Percentiles rank a stretch among this genome's conserved stretches.
Evolutionary conservation across 2,888 invertebrate species (phyloP).

Genomic region (Cybosia mesomella): DNA sequence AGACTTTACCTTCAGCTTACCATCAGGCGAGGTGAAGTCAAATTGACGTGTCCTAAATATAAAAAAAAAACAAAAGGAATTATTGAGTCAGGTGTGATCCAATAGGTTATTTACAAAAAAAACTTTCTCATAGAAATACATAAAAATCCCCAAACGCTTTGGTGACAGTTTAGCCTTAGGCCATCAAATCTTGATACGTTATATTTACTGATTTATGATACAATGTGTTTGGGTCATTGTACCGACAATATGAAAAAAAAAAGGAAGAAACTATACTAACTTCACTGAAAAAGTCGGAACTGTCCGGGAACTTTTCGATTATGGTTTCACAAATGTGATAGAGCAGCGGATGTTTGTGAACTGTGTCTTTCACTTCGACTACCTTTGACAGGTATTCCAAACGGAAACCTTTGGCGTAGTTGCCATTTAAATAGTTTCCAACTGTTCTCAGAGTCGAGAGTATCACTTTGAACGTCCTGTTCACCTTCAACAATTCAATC

Average conservation of each 20-base stretch:
- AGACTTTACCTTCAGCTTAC: too few species aligned
- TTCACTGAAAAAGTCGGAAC: slow-evolving; percentile 98
- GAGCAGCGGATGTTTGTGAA: slow-evolving; percentile 98
- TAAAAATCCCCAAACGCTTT: too few species aligned
- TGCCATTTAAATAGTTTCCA: slow-evolving; percentile 98
- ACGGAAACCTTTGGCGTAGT: slow-evolving; percentile 97
- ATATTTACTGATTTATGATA: not conserved
- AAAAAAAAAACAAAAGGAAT: too few species aligned
- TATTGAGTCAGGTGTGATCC: not conserved
- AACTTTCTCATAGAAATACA: too few species aligned
- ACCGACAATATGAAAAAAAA: not conserved
- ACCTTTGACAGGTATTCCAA: slow-evolving; percentile 99
- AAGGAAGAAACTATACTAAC: slow-evolving; percentile 78
- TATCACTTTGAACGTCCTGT: slow-evolving; percentile 98
- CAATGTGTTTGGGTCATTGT: not conserved
- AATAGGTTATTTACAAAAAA: not conserved
- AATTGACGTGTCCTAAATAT: too few species aligned
- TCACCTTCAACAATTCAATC: slow-evolving; percentile 95
- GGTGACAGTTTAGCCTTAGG: too few species aligned
- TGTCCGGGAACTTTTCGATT: slow-evolving; percentile 97
- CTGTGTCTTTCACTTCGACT: slow-evolving; percentile 99
- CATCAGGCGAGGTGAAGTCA: too few species aligned
- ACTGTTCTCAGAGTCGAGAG: slow-evolving; percentile 97
- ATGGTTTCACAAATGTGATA: slow-evolving; percentile 99
- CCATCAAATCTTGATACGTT: too few species aligned